Base-by-base conservation (phyloP, 2,113 vertebrate genomes). In the Podiceps cristatus region DNA sequence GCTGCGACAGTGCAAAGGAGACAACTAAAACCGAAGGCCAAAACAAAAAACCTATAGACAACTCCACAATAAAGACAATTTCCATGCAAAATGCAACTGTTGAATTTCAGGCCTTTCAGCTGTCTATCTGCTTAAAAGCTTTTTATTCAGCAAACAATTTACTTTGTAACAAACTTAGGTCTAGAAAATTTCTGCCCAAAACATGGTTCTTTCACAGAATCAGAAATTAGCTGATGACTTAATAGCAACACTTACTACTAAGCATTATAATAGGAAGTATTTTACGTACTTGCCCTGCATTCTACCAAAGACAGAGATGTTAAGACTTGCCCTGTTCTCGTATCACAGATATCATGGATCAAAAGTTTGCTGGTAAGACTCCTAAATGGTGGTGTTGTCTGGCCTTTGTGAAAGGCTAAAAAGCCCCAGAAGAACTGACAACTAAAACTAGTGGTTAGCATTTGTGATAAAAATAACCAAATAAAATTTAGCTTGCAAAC, bases 41-140 rank as follows among this genome's bases (percentile, higher is more conserved):
- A 95, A 91, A 94, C 94, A 96, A 97, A 97, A 97, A 96, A 91
- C 94, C 95, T 96, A 94, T 91, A 95, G 91, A 94, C 91, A 76
- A 75, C 77, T 24, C 80, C 71, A 96, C 94, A 96, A 96, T 96
- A 82, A 94, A 81, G 91, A 96, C 89, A 93, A 96, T 97, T 97
- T 96, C 94, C 83, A 96, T 96, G 95, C 86, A 97, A 96, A 96
- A 84, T 2, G 58, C 96, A 93, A 96, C 89, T 97, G 95, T 44
- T 95, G 93, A 96, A 85, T 97, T 95, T 94, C 92, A 56, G 52
- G 84, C 88, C 53, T 96, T 97, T 96, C 94, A 96, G 97, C 97
- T 97, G 93, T 86, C 96, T 93, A 19, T 90, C 92, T 71, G 55
- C 73, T 87, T 96, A 87, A 94, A 97, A 87, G 88, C 91, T 95